phyloP scores from a whole-genome alignment of 1,140 invertebrate species.

The Ooceraea biroi region DNA sequence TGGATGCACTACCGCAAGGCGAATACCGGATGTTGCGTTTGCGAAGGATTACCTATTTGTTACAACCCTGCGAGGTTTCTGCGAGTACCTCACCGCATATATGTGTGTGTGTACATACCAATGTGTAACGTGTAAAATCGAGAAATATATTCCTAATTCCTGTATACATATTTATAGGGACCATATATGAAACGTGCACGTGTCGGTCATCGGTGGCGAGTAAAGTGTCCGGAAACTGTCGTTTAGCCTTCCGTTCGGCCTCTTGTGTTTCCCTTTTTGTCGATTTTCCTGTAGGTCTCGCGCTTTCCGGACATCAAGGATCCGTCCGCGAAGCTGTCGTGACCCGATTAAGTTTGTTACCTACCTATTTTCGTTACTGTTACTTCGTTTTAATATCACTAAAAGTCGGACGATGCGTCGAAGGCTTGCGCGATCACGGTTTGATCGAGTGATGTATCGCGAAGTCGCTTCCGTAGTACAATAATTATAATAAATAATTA shows the following conservation, averaged over 20 bases:
- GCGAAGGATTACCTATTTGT: not conserved
- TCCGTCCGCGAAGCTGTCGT: not conserved
- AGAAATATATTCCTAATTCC: slow-evolving; percentile 13
- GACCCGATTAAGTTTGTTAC: not conserved
- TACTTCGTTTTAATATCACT: slow-evolving; percentile 55
- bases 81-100: not conserved
- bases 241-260: not conserved
- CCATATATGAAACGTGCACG: not conserved
- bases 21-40: not conserved
- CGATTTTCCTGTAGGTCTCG: not conserved
- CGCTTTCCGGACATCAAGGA: not conserved
- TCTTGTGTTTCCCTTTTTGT: not conserved
- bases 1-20: not conserved
- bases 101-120: not conserved
- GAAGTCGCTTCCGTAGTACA: not conserved
- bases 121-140: not conserved
- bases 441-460: not conserved
- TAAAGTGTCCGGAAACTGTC: slow-evolving; percentile 7
- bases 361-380: slow-evolving; percentile 34
- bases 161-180: slow-evolving; percentile 43
- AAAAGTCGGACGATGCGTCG: not conserved
- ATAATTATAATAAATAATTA: not conserved
- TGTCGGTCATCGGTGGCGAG: not conserved
- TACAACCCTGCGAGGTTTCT: not conserved
- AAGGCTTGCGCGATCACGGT: slow-evolving; percentile 14